These are phyloP conservation scores for Cyanoramphus novaezelandiae DNA, from an alignment of 2,113 vertebrate species.

Conservation along the genomic window DNA sequence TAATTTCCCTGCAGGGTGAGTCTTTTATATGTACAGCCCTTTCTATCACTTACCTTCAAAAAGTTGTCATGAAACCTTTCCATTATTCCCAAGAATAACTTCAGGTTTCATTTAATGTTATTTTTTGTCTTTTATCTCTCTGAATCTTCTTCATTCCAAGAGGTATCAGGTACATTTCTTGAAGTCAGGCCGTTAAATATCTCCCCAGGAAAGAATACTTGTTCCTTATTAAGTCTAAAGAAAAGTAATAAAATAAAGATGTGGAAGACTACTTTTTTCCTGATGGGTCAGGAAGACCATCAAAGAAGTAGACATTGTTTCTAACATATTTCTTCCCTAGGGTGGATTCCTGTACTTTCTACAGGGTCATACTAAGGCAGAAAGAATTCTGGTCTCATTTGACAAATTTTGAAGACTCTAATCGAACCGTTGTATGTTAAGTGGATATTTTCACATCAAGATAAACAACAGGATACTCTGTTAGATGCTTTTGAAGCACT, in stretches of 20 bases:
- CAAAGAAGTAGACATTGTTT: constrained; percentile 20
- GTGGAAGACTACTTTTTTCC: constrained; percentile 23
- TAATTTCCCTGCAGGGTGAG: not conserved
- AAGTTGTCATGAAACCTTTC: constrained; percentile 1
- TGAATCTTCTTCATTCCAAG: constrained; percentile 31
- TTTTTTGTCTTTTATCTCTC: not conserved
- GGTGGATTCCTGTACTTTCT: constrained; percentile 1
- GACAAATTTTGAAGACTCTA: not conserved
- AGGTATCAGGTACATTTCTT: not conserved
- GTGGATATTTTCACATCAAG: not conserved
- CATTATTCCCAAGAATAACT: not conserved
- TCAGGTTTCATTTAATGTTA: not conserved
- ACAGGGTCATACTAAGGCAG: not conserved
- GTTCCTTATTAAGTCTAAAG: constrained; percentile 53
- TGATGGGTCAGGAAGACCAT: not conserved
- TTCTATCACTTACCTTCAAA: constrained; percentile 30
- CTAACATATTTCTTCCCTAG: constrained; percentile 19
- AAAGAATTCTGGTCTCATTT: not conserved
- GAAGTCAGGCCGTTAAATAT: constrained; percentile 46
- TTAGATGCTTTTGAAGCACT: not conserved
- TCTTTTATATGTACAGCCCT: not conserved
- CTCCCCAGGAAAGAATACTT: constrained; percentile 18
- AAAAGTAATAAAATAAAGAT: constrained; percentile 40
- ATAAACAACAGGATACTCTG: not conserved
- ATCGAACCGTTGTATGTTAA: not conserved